phyloP scores from a whole-genome alignment of 2,888 invertebrate genomes.

The Phyto melanocephala region DNA sequence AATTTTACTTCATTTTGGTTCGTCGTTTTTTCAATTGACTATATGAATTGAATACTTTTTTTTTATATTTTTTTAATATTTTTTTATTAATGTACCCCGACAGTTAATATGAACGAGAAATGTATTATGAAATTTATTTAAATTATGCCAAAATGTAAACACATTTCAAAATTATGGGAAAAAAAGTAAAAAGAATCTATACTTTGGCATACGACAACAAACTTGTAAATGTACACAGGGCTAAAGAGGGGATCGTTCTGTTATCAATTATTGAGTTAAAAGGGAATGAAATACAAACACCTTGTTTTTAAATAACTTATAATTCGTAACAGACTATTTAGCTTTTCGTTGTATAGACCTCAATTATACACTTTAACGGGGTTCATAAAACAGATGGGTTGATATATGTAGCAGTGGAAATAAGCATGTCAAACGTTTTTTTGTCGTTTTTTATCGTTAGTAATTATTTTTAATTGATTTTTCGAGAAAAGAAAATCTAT shows the following conservation, averaged over 20 bases:
- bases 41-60: background rate
- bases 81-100: background rate
- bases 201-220: constrained; percentile 36
- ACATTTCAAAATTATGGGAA: constrained; percentile 11
- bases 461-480: no score
- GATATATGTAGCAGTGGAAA: no score
- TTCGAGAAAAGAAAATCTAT: no score
- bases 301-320: constrained; percentile 58
- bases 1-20: background rate
- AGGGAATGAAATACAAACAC: constrained; percentile 48
- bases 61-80: background rate
- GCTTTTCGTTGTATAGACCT: background rate
- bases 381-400: background rate
- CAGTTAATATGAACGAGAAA: background rate
- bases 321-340: constrained; percentile 44
- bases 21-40: constrained; percentile 3
- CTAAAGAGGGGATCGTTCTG: background rate
- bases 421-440: no score
- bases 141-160: constrained; percentile 58
- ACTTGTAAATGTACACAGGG: background rate
- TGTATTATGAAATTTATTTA: constrained; percentile 41
- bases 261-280: background rate
- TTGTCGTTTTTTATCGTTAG: no score
- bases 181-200: background rate
- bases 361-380: constrained; percentile 5